Evolutionary conservation across 2,797 vertebrate species (phyloP), one percentile per base, ranked within the genome.

Genomic region (Pelobates cultripes): DNA sequence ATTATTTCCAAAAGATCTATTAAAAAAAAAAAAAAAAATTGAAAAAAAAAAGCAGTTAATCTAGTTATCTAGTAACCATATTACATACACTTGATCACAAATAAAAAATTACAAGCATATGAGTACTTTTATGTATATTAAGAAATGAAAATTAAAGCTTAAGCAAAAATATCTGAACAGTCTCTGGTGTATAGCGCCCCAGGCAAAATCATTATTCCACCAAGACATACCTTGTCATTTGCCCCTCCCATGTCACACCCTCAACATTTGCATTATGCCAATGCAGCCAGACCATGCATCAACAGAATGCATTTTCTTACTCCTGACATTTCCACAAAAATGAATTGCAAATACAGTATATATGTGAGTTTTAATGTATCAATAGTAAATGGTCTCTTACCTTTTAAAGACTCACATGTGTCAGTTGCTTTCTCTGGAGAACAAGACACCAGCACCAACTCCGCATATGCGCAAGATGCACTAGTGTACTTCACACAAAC

Each of bases 401-500:
- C 93, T 94, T 88, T 55, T 0, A 15, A 82, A 75, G 81, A 82
- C 67, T 77, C 85, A 90, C 40, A 15, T 88, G 89, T 86, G 86
- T 89, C 89, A 86, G 77, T 43, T 85, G 84, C 79, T 87, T 93
- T 90, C 84, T 90, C 86, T 87, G 92, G 70, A 41, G 86, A 86
- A 84, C 80, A 88, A 90, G 83, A 68, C 85, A 87, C 75, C 67
- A 71, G 79, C 79, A 75, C 8, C 86, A 76, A 90, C 70, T 86
- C 89, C 86, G 90, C 87, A 89, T 91, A 83, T 87, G 84, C 87
- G 57, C 88, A 82, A 73, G 42, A 86, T 77, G 2, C 15, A 43
- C 9, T 55, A 73, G 13, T 28, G 71, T n/a, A 73, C 51, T 64
- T 40, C 55, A 12, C 9, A 12, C 9, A 57, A 4, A 57, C 55